Base-by-base conservation (phyloP, 1,140 invertebrate species). In the Drosophila bipectinata region DNA sequence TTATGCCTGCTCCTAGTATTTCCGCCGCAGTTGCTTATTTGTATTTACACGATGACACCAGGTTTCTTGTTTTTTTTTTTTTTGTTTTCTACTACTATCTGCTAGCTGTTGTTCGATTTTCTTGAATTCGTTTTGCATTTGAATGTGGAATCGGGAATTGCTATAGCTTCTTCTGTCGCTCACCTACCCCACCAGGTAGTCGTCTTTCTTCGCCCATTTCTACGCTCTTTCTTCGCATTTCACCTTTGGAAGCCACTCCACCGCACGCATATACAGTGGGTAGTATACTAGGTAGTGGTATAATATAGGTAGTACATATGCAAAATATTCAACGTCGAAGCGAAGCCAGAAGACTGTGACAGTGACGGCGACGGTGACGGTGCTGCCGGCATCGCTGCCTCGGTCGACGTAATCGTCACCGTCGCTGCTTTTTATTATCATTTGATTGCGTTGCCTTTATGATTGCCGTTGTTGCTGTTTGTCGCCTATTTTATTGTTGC, bases 341-440 rank as follows among this genome's bases (percentile, higher is more conserved):
- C 18, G 48, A 71, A 71, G 66, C 64, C 69, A 63, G 48, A 44
- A 14, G 45, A 41, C 47, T 39, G 47, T 34, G 53, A 18, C 41
- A n/a, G 57, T 39, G 10, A 12, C 41, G 5, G 41, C 5, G 41
- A 12, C 8, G 32, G 8, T 34, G 26, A 14, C 39, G 3, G 39
- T 44, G 49, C 51, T 41, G 39, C 39, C 39, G 63, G 32, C 72
- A 37, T 44, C 14, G 41, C 41, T 44, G 41, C 41, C 53, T 49
- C 71, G 53, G 78, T 58, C 72, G 32, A 66, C 80, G 83, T 88
- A 87, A 87, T 87, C 34, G 34, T 12, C 34, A 37, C 9, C 82
- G 83, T 47, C 67, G 79, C 72, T 83, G 85, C 85, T 87, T 87
- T 87, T 83, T 87, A 87, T 88, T 87, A 87, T 87, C 83, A 83